These are phyloP conservation scores for Acanthosepion esculentum DNA, from an alignment of 2,888 invertebrate species.

Conservation along the genomic window DNA sequence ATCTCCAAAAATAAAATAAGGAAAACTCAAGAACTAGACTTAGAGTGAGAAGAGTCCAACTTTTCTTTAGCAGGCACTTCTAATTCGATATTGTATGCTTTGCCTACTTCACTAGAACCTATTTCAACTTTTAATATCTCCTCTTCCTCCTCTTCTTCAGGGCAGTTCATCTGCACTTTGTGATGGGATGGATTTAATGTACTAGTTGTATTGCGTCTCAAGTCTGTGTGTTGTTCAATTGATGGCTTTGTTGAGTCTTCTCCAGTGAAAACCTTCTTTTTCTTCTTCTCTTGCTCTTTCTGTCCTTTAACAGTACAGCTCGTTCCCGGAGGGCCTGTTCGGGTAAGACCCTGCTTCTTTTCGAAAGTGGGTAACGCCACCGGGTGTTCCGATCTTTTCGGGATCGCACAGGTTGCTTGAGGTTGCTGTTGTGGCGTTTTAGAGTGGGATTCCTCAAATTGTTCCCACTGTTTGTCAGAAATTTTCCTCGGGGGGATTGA, in stretches of 20 bases:
- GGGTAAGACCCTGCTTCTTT: neutral
- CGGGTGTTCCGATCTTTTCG: neutral
- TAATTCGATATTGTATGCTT: conserved; percentile 57
- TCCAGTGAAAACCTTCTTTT: neutral
- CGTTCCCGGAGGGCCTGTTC: neutral
- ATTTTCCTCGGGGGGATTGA: neutral
- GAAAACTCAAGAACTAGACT: conserved; percentile 36
- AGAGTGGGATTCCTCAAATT: neutral
- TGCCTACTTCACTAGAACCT: conserved; percentile 54
- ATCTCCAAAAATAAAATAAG: neutral
- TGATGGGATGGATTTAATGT: conserved; percentile 18
- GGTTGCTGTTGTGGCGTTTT: neutral
- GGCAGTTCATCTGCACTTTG: neutral
- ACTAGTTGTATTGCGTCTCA: neutral
- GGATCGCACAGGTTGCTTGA: neutral
- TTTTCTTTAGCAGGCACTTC: conserved; percentile 47
- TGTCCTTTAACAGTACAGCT: neutral
- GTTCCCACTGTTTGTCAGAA: conserved; percentile 39
- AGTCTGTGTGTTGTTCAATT: neutral
- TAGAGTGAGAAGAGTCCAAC: conserved; percentile 2
- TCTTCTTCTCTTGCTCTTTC: neutral
- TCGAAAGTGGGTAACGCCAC: neutral
- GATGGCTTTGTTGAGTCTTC: neutral
- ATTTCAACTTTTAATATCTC: conserved; percentile 66
- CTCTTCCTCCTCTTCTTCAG: conserved; percentile 50